Evolutionary conservation across 1,140 invertebrate species (phyloP).

Genomic region (Lordiphosa mommai): DNA sequence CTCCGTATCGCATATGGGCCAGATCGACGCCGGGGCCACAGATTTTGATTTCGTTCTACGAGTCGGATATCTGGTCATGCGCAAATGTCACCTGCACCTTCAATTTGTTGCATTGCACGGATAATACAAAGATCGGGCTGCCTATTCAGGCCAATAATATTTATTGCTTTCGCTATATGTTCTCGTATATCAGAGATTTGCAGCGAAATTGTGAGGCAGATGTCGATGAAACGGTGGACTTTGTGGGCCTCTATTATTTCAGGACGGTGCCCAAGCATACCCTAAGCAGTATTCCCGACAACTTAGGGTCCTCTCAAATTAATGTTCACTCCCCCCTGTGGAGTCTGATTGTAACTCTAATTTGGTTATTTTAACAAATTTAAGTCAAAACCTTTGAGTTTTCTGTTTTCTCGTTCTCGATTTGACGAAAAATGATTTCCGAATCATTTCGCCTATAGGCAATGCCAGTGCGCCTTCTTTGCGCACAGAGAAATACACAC

Average conservation of each 20-base stretch:
- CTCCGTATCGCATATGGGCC: conserved; percentile 19
- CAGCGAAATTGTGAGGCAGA: background rate
- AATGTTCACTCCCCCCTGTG: too few species aligned
- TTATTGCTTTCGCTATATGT: conserved; percentile 6
- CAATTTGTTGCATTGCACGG: conserved; percentile 24
- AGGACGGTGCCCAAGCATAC: too few species aligned
- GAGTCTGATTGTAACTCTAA: too few species aligned
- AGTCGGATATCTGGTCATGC: conserved; percentile 16
- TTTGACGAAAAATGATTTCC: conserved; percentile 56
- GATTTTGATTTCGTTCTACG: conserved; percentile 19
- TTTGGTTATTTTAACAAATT: too few species aligned
- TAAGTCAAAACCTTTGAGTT: conserved; percentile 2
- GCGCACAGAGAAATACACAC: conserved; percentile 41
- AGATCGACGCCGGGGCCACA: background rate
- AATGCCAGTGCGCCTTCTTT: conserved; percentile 59
- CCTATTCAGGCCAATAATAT: conserved; percentile 5
- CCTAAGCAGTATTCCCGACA: too few species aligned
- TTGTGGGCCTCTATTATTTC: conserved; percentile 16
- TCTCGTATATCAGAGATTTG: conserved; percentile 15
- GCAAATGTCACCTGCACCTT: conserved; percentile 5
- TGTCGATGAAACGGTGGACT: background rate
- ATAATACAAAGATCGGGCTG: background rate
- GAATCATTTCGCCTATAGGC: conserved; percentile 60
- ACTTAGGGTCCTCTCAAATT: too few species aligned
- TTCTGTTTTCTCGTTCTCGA: conserved; percentile 40